Evolutionary conservation across 2,797 vertebrate genomes (phyloP), one percentile per base, ranked within the genome.

Genomic region (Darevskia nairensis): DNA sequence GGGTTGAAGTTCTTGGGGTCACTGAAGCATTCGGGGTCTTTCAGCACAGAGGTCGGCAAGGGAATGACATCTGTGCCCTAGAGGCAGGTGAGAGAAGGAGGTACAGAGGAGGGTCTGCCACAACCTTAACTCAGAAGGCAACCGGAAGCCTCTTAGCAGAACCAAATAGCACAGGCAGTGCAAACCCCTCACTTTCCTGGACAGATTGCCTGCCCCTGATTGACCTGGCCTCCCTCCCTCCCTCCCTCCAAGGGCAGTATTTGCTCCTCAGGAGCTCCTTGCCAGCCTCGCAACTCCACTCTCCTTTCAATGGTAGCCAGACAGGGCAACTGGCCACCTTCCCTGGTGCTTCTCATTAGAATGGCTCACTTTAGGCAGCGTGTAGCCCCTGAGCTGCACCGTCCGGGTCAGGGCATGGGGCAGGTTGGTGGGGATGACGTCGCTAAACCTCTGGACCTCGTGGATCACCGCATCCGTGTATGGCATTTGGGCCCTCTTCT

Each of bases 381-480:
- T 93, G 90, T 96, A 97, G 74, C 97, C 97, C 95, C 96, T 96
- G 35, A 98, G 89, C 88, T 96, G 92, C 27, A 96, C 97, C 91
- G 97, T 96, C 88, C 79, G 96, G 2, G 95, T 96, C 0, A 97
- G 96, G 41, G 86, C 82, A 88, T 97, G 97, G 39, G 95, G 96
- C 17, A 97, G 90, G 29, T 96, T 96, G 39, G 97, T 94, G 2
- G 97, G 97, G 8, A 94, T 94, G 0, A 96, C 96, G 91, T 95
- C 96, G 10, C 95, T 92, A 3, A 96, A 13, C 6, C 97, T 96
- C 94, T 97, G 97, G 35, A 94, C 75, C 90, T 98, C 97, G 55
- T 98, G 97, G 89, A 96, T 96, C 80, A 96, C 95, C 75, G 97
- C 97, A 92, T 97, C 94, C 23, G 93, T 83, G 46, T 96, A 97